Evolutionary conservation across 2,113 vertebrate genomes (phyloP), one percentile per base, ranked within the genome.

Genomic region (Hiodon tergisus): DNA sequence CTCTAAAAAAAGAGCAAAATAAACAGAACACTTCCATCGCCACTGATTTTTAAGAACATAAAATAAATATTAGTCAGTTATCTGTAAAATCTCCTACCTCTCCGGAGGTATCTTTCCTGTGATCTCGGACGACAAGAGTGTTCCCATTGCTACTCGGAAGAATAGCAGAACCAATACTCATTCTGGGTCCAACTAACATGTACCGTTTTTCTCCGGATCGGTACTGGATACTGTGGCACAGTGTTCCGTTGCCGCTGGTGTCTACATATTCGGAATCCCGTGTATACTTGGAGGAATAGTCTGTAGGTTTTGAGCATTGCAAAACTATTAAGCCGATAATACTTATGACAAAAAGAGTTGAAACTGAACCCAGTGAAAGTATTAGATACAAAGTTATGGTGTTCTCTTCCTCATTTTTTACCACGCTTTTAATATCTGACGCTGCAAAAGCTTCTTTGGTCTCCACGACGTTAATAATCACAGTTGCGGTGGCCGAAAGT

Each of bases 401-500:
- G 54, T 69, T 79, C 60, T 78, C 80, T 57, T 73, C 58, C 4
- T 69, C 60, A 4, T 72, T 14, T 6, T 62, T 57, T 47, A 61
- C 60, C 53, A 69, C 0, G 5, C n/a, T 74, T 31, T 70, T 72
- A 52, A 78, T 50, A 67, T 82, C 76, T 52, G 71, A 76, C 9
- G 76, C 52, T 9, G 73, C 61, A 79, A 82, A 79, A 9, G 73
- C 75, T 62, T 84, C 83, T 71, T 76, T 81, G 14, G 71, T 67
- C 54, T 84, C 79, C 65, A 82, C 81, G 57, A 58, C 57, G 17
- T 79, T 84, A 3, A 84, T 73, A 9, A 68, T 62, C 14, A 85
- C 72, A 66, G 79, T 85, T 4, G 78, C 77, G 78, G 84, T 81
- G 53, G 79, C 80, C 50, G 82, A 84, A 2, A 80, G 81, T 31